Conservation (phyloP, 2,888 invertebrate species). For the Pandemis cinnamomeana region DNA sequence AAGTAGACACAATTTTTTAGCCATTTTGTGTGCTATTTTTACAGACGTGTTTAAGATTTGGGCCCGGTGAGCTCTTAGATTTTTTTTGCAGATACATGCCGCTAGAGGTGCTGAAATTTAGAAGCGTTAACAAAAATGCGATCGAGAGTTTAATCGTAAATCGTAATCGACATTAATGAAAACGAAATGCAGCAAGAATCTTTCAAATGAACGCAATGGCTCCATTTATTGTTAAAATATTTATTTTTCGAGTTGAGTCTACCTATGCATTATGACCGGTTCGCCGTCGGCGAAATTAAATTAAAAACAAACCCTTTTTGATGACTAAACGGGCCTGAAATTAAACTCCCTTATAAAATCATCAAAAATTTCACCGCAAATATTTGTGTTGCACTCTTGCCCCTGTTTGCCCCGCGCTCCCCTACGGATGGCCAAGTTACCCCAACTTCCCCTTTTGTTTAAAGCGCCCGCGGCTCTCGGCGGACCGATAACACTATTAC, state of each 20-base stretch:
- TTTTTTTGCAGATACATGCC: too few species aligned
- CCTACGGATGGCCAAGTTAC: conserved; percentile 24
- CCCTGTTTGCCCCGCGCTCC: conserved; percentile 17
- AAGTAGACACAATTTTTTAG: too few species aligned
- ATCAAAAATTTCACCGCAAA: conserved; percentile 29
- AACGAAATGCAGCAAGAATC: too few species aligned
- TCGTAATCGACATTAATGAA: too few species aligned
- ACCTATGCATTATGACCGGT: background rate
- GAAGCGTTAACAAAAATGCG: too few species aligned
- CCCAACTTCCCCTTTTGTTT: conserved; percentile 36
- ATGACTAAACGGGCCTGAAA: background rate
- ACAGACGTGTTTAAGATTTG: too few species aligned
- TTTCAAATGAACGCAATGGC: too few species aligned
- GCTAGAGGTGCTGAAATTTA: too few species aligned
- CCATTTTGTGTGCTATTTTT: too few species aligned
- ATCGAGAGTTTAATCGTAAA: too few species aligned
- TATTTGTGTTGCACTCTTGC: conserved; percentile 36
- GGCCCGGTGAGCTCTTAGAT: too few species aligned
- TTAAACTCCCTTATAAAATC: conserved; percentile 30
- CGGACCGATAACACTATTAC: conserved; percentile 39
- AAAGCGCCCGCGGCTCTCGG: conserved; percentile 29
- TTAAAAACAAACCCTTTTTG: conserved; percentile 15
- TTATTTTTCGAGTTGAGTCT: background rate
- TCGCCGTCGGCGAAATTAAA: background rate
- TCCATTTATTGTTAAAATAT: background rate